Base-by-base conservation (phyloP, 2,888 invertebrate genomes). In the Pristionchus japonicus region DNA sequence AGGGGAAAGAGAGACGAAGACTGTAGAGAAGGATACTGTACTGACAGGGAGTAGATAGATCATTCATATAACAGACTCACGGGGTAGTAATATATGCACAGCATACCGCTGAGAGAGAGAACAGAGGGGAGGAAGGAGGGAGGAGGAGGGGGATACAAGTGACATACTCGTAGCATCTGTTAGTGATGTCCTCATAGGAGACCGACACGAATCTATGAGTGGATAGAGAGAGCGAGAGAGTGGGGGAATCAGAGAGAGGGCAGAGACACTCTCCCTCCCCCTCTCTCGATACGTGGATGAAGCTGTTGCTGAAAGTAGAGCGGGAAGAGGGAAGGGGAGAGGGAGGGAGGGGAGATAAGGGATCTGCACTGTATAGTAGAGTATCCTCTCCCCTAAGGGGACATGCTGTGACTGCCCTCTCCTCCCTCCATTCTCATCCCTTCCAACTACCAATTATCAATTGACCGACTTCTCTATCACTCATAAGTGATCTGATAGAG, bases 381-480 rank as follows among this genome's bases (percentile, higher is more conserved):
- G 61, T 27, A 64, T 37, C 67, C 67, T 11, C 43, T 43, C 11
- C n/a, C 61, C 57, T 64, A 15, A 85, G 67, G 67, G 43, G 80
- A 80, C 80, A 40, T 37, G 37, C 80, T 80, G 80, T 17, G 80
- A 80, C 80, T 80, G n/a, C 43, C 47, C n/a, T 31, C 40, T 17
- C 74, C 43, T 31, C 74, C 70, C 9, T 23, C 7, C 77, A 20
- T 23, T n/a, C 34, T 20, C 23, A 31, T 23, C 70, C 70, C 70
- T 70, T 43, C 27, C 80, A 40, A 83, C 83, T 83, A 83, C 52
- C 34, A 40, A 83, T 83, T 83, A 83, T 83, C 83, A 83, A 83
- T 83, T 83, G 83, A 83, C 83, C 83, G 83, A 83, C 83, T 83
- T 83, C 80, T 80, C 80, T 80, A 80, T 80, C 80, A 80, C 80